A percentile compares a stretch with the other conserved stretches of the same genome.
Evolutionary conservation across 2,888 invertebrate species (phyloP).

Genomic region (Catocala nupta): DNA sequence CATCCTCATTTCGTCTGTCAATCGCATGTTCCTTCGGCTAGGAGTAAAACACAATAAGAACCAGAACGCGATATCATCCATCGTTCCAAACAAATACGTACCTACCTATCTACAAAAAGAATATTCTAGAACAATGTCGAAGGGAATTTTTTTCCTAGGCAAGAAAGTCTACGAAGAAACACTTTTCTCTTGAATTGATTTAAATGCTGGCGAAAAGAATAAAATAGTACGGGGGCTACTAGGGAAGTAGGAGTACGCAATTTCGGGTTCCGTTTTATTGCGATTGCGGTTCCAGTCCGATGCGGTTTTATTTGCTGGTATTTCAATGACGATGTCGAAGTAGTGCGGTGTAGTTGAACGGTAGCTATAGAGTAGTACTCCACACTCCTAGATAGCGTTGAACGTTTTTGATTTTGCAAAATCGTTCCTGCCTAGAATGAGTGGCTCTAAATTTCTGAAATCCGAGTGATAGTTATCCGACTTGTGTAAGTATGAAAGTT

Average conservation of each 20-base stretch:
- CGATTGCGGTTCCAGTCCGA: slow-evolving; percentile 36
- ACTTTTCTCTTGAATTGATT: slow-evolving; percentile 34
- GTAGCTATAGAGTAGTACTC: not conserved
- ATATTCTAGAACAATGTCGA: not conserved
- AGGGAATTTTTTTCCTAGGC: not conserved
- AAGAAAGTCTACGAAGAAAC: slow-evolving; percentile 1
- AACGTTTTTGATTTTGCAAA: too few species aligned
- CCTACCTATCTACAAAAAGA: not conserved
- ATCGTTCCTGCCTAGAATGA: too few species aligned
- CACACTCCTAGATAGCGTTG: not conserved
- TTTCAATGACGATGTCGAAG: slow-evolving; percentile 38
- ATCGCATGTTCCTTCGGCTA: slow-evolving; percentile 63
- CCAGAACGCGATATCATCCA: slow-evolving; percentile 8
- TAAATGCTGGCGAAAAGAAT: slow-evolving; percentile 33
- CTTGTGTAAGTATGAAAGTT: too few species aligned
- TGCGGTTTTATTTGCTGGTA: slow-evolving; percentile 42
- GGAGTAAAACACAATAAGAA: slow-evolving; percentile 49
- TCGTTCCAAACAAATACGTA: not conserved
- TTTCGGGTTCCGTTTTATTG: slow-evolving; percentile 41
- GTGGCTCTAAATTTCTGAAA: too few species aligned
- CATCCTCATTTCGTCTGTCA: slow-evolving; percentile 77
- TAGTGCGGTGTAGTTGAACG: slow-evolving; percentile 18
- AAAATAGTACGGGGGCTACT: slow-evolving; percentile 25
- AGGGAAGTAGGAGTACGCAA: slow-evolving; percentile 36
- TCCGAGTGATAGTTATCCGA: too few species aligned